Evolutionary conservation across 2,888 invertebrate species (phyloP), one percentile per base, ranked within the genome.

Genomic region (Ceriagrion tenellum): DNA sequence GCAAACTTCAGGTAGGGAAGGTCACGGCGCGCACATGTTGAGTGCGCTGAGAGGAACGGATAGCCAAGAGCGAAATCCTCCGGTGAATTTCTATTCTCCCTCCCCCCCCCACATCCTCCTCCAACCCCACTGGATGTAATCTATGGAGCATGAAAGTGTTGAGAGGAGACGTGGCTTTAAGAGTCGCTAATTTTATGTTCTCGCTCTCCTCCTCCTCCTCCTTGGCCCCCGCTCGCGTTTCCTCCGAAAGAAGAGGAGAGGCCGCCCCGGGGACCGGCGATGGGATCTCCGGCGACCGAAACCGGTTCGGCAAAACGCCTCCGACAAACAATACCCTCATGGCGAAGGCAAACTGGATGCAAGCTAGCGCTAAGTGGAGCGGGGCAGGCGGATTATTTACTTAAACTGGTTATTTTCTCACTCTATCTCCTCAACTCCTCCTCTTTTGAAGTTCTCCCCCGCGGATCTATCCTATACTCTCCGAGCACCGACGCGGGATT

Each of bases 381-480:
- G 69, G 26, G 23, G 47, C 47, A 20, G 69, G 69, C 26, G 26
- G 23, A 69, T 69, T 69, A 69, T 69, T 69, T 69, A 69, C 69
- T 69, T 69, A n/a, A 69, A 69, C 69, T 69, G 69, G 69, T 69
- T 69, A 69, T 69, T 69, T 69, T 69, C 69, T 69, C 69, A 69
- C 69, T 69, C 69, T 69, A 69, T 69, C n/a, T 59, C 59, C 59
- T 16, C 56, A 16, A 2, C 35, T 35, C 35, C 0, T 18, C 81
- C 16, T 81, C 35, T 3, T 16, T 10, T 35, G 3, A 0, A 3
- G 13, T 18, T 16, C 35, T 13, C 35, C 35, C 30, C 81, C 3
- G 81, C 18, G 30, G 30, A 81, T 81, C 35, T n/a, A 35, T 35
- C 81, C 35, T 35, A 13, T 26, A 0, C 69, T 26, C 23, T 26